Conservation (phyloP, 2,888 invertebrate genomes). For the Conchocele bisecta region DNA sequence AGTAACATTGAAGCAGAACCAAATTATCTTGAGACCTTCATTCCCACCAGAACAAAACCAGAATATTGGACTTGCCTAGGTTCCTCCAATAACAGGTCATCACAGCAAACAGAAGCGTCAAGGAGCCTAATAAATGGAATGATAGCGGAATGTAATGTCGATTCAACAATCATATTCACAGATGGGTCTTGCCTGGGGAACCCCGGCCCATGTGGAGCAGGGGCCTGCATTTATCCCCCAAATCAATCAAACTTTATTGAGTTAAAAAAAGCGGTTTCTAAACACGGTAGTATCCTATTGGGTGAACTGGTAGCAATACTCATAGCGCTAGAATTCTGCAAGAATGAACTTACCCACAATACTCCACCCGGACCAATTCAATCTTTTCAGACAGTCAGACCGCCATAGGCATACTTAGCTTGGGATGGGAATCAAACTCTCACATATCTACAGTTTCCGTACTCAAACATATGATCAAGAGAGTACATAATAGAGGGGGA, state of each 20-base stretch:
- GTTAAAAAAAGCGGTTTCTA: neutral
- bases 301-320: neutral
- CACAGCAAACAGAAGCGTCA: neutral
- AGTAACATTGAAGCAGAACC: conserved; percentile 5
- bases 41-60: conserved; percentile 7
- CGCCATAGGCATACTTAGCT: neutral
- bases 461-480: too few relatives aligned
- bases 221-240: neutral
- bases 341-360: neutral
- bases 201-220: conserved; percentile 4
- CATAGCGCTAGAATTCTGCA: neutral
- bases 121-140: neutral
- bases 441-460: too few relatives aligned
- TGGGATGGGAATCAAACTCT: too few relatives aligned
- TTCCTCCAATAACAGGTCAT: neutral
- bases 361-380: neutral
- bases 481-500: too few relatives aligned
- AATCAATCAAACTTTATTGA: neutral
- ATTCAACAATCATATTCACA: neutral
- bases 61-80: conserved; percentile 4
- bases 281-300: neutral
- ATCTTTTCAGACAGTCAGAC: conserved; percentile 1
- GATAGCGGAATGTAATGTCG: neutral
- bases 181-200: neutral
- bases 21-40: conserved; percentile 2